phyloP scores from a whole-genome alignment of 2,113 vertebrate species.

The Bujurquina vittata region DNA sequence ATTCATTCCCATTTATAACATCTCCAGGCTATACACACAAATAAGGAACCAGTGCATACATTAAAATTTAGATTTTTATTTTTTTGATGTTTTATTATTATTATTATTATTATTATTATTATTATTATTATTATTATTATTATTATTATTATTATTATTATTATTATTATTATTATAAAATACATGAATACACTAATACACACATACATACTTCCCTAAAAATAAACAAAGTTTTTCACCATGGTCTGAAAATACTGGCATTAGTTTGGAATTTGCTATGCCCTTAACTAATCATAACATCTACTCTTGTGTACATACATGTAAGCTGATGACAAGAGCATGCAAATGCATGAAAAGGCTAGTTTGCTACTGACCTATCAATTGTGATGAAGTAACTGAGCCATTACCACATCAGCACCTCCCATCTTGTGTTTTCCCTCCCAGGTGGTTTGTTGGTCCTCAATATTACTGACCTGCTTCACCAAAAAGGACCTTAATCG shows the following conservation, averaged over 20 bases:
- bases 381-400: not conserved
- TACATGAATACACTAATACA: not conserved
- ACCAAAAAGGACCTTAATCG: not conserved
- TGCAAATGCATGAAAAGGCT: not conserved
- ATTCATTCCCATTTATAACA: constrained; percentile 61
- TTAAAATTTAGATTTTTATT: constrained; percentile 30
- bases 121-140: too few species aligned
- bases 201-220: too few species aligned
- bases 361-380: accelerated
- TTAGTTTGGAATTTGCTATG: too few species aligned
- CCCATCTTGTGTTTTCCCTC: too few species aligned
- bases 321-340: not conserved
- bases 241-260: too few species aligned
- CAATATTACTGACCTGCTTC: not conserved
- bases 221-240: too few species aligned
- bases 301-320: not conserved
- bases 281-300: too few species aligned
- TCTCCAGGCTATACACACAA: constrained; percentile 23
- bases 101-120: too few species aligned
- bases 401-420: not conserved
- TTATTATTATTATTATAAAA: too few species aligned
- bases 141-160: too few species aligned
- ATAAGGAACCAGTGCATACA: constrained; percentile 36
- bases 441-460: too few species aligned
- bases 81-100: not conserved